A percentile compares a stretch with the other conserved stretches of the same genome.
Evolutionary conservation across 23 tunicate species (phyloP).

Genomic region (Halocynthia aurantium): DNA sequence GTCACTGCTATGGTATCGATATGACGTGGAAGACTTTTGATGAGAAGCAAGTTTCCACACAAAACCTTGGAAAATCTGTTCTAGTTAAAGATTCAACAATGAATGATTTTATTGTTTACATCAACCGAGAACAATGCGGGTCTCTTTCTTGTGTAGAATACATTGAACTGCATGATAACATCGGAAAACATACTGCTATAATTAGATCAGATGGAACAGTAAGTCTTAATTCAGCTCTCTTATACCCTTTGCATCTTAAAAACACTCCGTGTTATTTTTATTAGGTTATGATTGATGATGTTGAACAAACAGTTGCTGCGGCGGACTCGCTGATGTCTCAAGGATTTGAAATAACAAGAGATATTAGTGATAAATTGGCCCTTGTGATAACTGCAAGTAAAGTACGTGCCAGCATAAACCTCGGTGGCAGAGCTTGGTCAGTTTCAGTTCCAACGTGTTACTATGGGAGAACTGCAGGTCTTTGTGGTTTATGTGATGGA

Average conservation of each 20-base stretch:
- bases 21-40: conserved; percentile 77
- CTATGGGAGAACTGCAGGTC: conserved; percentile 50
- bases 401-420: conserved; percentile 20
- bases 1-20: conserved; percentile 77
- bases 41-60: conserved; percentile 23
- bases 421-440: conserved; percentile 76
- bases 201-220: conserved; percentile 33
- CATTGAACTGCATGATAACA: conserved; percentile 44
- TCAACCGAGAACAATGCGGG: conserved; percentile 31
- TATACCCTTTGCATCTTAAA: background rate
- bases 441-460: conserved; percentile 51
- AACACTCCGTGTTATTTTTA: background rate
- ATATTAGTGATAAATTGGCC: conserved; percentile 25
- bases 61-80: conserved; percentile 44
- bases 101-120: conserved; percentile 47
- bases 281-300: conserved; percentile 66
- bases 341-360: conserved; percentile 32
- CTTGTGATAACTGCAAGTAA: conserved; percentile 34
- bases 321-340: conserved; percentile 7
- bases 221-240: background rate
- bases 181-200: conserved; percentile 38
- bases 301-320: background rate
- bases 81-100: conserved; percentile 47
- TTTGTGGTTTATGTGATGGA: conserved; percentile 88
- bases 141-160: conserved; percentile 32